These are phyloP conservation scores for Poecilobothrus nobilitatus DNA, from an alignment of 2,888 invertebrate genomes.

Conservation along the genomic window DNA sequence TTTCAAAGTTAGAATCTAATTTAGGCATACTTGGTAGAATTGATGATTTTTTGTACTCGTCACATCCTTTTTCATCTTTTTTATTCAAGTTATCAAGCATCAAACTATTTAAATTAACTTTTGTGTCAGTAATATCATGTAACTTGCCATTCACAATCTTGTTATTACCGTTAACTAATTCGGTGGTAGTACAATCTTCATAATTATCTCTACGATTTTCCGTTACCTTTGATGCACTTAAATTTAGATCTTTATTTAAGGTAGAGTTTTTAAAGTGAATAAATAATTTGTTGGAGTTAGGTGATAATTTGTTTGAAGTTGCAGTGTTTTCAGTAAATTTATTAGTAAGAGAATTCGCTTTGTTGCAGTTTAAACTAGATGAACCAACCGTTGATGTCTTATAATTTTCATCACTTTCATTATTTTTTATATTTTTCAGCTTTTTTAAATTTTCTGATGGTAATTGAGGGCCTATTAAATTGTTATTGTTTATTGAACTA, in stretches of 20 bases:
- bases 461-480: constrained; percentile 33
- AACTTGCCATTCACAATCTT: constrained; percentile 20
- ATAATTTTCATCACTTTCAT: background rate
- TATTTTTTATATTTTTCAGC: constrained; percentile 14
- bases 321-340: background rate
- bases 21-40: constrained; percentile 44
- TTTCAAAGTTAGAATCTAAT: constrained; percentile 22
- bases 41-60: constrained; percentile 28
- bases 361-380: background rate
- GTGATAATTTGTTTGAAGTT: constrained; percentile 4
- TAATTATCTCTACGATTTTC: background rate
- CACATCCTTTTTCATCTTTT: constrained; percentile 25
- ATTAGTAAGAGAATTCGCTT: no score
- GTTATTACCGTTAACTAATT: constrained; percentile 14
- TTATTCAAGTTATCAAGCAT: background rate
- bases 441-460: constrained; percentile 13
- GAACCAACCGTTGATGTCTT: no score
- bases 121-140: no score
- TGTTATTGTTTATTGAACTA: background rate
- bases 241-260: constrained; percentile 29
- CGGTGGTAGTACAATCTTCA: background rate
- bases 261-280: constrained; percentile 45
- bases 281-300: constrained; percentile 35
- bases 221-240: background rate
- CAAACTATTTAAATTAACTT: no score